Evolutionary conservation across 2,113 vertebrate species (phyloP), one percentile per base, ranked within the genome.

Genomic region (Nerophis ophidion): DNA sequence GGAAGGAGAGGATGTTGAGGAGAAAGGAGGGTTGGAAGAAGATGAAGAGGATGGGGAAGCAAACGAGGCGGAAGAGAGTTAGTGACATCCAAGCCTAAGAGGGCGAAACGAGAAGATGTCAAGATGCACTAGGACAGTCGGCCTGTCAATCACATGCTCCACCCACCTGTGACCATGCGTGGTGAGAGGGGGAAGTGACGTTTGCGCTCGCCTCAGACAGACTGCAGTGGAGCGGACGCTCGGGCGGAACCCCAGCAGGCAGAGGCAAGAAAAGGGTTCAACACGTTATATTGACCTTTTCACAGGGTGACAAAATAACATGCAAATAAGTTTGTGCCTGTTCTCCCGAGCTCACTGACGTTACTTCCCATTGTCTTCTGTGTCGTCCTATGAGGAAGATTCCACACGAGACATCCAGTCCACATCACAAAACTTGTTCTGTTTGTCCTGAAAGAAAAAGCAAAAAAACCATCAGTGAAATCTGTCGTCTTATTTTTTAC

Each of bases 231-330:
- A 15, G 42, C 10, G 13, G 15, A 54, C 15, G n/a, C 36, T 8
- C 12, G 54, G 54, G 36, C 38, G 4, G 16, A 19, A 55, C n/a
- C n/a, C 38, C 58, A 33, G 58, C 26, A 13, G 14, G 45, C 33
- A 14, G 15, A 35, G 26, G 45, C 26, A 48, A 7, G 1, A 19
- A 33, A 47, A 35, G 45, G 40, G 40, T 44, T 12, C 4, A 44
- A 44, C 40, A 33, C 8, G 5, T 48, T 48, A 48, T 36, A 35
- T 10, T 4, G 26, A 48, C 46, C 58, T 60, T 48, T 81, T 82
- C 78, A 79, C 81, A 87, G 80, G 81, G 77, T 66, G 63, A 51
- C 26, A 62, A 60, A 71, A 60, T 16, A 72, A 66, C 72, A 74
- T 70, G 72, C 71, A 75, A 79, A 75, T 60, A 71, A 77, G 62